phyloP scores from a whole-genome alignment of 2,797 vertebrate genomes.

The Mustela erminea region DNA sequence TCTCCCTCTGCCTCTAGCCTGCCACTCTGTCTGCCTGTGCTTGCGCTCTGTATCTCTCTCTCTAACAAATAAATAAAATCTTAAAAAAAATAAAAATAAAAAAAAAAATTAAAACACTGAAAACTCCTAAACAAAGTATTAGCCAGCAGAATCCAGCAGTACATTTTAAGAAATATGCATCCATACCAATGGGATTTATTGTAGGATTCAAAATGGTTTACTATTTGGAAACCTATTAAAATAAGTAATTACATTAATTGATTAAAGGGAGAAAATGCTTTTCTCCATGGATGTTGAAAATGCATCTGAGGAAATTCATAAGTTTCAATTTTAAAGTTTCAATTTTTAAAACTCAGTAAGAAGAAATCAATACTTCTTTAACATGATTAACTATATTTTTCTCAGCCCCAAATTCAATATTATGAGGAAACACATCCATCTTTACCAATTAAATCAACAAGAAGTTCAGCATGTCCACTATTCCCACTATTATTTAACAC shows the following conservation, averaged over 20 bases:
- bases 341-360: slow-evolving; percentile 47
- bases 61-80: no score
- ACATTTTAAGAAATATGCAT: slow-evolving; percentile 37
- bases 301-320: slow-evolving; percentile 54
- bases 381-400: slow-evolving; percentile 63
- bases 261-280: slow-evolving; percentile 53
- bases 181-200: not conserved
- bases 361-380: slow-evolving; percentile 63
- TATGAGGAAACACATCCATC: not conserved
- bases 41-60: no score
- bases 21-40: no score
- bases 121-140: slow-evolving; percentile 12
- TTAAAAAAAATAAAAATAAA: no score
- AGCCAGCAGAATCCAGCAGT: not conserved
- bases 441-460: slow-evolving; percentile 29
- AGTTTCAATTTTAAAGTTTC: not conserved
- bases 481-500: slow-evolving; percentile 42
- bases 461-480: not conserved
- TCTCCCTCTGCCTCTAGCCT: no score
- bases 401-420: slow-evolving; percentile 32
- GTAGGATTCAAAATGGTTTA: not conserved
- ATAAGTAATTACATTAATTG: slow-evolving; percentile 61
- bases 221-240: slow-evolving; percentile 55
- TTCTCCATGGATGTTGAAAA: slow-evolving; percentile 55
- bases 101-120: not conserved